phyloP scores from a whole-genome alignment of 2,888 invertebrate genomes.

The Lysandra bellargus region DNA sequence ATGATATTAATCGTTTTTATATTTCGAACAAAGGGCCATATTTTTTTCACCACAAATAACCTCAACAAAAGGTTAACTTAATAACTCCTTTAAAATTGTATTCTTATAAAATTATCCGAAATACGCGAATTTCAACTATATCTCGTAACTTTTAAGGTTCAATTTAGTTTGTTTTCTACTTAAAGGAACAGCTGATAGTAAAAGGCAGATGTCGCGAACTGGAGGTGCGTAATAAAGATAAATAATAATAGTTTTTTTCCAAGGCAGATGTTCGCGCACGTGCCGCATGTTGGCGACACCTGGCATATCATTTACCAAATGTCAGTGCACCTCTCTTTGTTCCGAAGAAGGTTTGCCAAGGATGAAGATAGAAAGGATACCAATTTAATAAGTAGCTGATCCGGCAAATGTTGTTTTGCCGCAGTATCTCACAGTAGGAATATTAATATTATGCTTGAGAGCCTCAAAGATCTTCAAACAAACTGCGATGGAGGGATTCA shows the following conservation, averaged over 20 bases:
- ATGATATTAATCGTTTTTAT: conserved; percentile 1
- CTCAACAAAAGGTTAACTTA: conserved; percentile 17
- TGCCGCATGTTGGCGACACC: conserved; percentile 62
- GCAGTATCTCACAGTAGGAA: too few species aligned
- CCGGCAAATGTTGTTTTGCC: neutral
- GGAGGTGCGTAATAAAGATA: conserved; percentile 61
- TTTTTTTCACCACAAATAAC: conserved; percentile 19
- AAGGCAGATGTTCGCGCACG: conserved; percentile 72
- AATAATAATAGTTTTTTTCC: conserved; percentile 58
- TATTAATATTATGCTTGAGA: too few species aligned
- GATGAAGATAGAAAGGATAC: neutral
- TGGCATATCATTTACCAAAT: conserved; percentile 57
- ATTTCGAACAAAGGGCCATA: neutral
- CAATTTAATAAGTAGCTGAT: neutral
- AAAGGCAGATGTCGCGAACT: conserved; percentile 57
- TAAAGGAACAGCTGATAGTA: conserved; percentile 44
- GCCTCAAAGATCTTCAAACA: too few species aligned
- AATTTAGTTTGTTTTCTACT: neutral
- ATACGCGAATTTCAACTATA: conserved; percentile 27
- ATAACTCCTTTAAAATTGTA: conserved; percentile 16
- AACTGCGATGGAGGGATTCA: too few species aligned
- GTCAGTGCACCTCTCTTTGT: conserved; percentile 42
- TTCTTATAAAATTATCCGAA: neutral
- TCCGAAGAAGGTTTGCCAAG: neutral
- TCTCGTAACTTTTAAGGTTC: neutral